phyloP scores from a whole-genome alignment of 2,113 vertebrate genomes.

The Mugil cephalus region DNA sequence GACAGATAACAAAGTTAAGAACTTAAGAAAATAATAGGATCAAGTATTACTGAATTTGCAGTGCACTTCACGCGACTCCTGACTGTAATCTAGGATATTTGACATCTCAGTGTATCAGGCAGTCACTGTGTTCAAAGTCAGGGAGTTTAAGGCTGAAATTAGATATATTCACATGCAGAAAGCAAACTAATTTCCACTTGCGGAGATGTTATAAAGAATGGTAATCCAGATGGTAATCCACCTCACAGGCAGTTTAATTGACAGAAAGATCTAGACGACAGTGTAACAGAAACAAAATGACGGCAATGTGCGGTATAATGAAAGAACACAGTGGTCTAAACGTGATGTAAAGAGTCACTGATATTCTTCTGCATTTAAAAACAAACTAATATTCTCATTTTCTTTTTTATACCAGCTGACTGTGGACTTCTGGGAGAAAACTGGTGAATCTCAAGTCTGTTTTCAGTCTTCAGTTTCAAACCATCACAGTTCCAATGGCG shows the following conservation, averaged over 20 bases:
- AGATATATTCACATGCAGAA: accelerated
- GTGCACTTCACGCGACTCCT: neutral
- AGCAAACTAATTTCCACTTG: slow-evolving; percentile 1
- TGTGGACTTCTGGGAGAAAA: too few relatives aligned
- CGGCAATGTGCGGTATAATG: neutral
- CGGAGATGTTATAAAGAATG: neutral
- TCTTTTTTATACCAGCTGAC: too few relatives aligned
- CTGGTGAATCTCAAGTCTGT: neutral
- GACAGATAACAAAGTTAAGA: slow-evolving; percentile 52
- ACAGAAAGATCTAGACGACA: neutral
- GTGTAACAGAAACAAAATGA: slow-evolving; percentile 1
- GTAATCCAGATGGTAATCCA: slow-evolving; percentile 21
- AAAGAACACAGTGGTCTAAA: neutral
- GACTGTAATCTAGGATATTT: slow-evolving; percentile 32
- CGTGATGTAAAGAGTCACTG: too few relatives aligned
- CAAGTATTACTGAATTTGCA: slow-evolving; percentile 10
- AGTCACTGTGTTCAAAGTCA: neutral
- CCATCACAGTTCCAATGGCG: too few relatives aligned
- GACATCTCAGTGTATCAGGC: neutral
- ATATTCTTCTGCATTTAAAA: too few relatives aligned
- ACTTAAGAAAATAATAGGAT: slow-evolving; percentile 60
- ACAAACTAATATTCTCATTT: too few relatives aligned
- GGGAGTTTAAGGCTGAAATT: neutral
- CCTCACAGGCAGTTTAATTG: neutral
- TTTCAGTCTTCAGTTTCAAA: neutral